Conservation (phyloP, 1,140 invertebrate species). For the Frieseomelitta varia region DNA sequence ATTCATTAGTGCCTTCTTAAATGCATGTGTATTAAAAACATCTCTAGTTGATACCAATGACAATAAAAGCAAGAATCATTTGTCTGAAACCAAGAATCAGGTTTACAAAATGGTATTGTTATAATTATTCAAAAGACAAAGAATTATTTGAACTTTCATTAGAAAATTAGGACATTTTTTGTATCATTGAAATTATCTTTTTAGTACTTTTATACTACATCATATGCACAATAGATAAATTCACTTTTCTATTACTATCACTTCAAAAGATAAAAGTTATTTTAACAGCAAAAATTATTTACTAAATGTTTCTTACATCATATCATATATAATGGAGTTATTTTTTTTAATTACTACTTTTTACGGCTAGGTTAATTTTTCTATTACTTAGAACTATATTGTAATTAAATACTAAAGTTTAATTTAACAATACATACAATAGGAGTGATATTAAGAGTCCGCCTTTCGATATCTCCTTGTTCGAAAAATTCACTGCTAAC, state of each 20-base stretch:
- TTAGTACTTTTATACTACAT: not conserved
- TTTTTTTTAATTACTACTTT: not conserved
- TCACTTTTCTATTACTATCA: not conserved
- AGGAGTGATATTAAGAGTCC: slow-evolving; percentile 77
- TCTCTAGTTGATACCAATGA: not conserved
- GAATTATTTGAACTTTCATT: not conserved
- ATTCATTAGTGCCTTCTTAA: not conserved
- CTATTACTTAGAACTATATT: not conserved
- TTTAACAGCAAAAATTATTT: too few species aligned
- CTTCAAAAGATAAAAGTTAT: not conserved
- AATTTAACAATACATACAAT: slow-evolving; percentile 70
- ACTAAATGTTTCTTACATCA: too few species aligned
- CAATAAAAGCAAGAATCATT: not conserved
- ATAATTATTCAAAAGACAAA: not conserved
- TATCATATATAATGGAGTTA: not conserved
- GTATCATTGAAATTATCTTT: not conserved
- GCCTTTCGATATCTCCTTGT: slow-evolving; percentile 89
- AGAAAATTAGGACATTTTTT: not conserved
- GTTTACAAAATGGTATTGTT: not conserved
- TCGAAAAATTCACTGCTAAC: slow-evolving; percentile 98
- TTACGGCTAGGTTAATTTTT: not conserved
- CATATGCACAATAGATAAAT: not conserved
- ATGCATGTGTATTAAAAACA: not conserved
- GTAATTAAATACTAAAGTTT: not conserved
- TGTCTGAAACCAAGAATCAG: too few species aligned